Base-by-base conservation (phyloP, 2,888 invertebrate genomes). In the Catocala sponsa region DNA sequence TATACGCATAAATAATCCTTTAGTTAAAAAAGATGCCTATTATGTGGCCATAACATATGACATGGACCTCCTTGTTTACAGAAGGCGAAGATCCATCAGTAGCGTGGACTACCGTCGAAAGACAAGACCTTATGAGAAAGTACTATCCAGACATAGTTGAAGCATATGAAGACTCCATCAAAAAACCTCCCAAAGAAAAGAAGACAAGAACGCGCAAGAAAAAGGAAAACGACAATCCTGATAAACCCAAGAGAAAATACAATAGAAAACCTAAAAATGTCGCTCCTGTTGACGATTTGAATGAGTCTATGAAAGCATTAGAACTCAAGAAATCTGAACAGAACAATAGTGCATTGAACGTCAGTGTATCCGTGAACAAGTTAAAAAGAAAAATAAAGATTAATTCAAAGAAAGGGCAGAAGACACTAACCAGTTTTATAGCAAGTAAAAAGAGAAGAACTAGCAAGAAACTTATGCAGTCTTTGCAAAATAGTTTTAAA, bases 31-130 rank as follows among this genome's bases (percentile, higher is more conserved):
- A 25, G 25, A 25, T 25, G 25, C 25, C 4, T 25, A 2, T 25
- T 25, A 25, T 25, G 25, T 25, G 25, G 25, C 4, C 25, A 25
- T 25, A 25, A 25, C 25, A 25, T 25, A 25, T 25, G 25, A 25
- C 25, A 25, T 25, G 25, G 25, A 25, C 25, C 25, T 25, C 25
- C 55, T 72, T 51, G 46, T 46, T 76, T 72, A 25, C 78, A 90
- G 92, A 91, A 52, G 82, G 84, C n/a, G 95, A 95, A 76, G 94
- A 95, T 75, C 86, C 86, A 6, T 89, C 93, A 41, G 89, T 91
- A 38, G 89, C 96, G 0, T 96, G 96, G 95, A 95, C 95, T 0
- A 97, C 97, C 0, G 95, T 96, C 33, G 98, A 98, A 83, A 96
- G 97, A 0, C 95, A 96, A 83, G 91, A 95, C 66, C 86, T 96